phyloP scores from a whole-genome alignment of 2,113 vertebrate species.

The Aptenodytes forsteri region DNA sequence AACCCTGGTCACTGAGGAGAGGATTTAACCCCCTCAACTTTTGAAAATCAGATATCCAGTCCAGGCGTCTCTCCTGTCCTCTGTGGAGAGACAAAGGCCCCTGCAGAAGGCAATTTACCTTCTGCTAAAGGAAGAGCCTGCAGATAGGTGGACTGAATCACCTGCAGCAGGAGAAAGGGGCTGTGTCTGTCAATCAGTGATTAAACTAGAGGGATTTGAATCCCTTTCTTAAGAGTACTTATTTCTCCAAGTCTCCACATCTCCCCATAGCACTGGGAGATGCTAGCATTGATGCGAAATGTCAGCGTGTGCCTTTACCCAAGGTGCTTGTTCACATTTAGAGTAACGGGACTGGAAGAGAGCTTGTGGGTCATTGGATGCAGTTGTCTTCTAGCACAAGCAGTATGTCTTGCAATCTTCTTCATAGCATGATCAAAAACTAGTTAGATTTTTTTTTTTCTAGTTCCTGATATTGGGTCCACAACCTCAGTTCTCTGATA shows the following conservation, averaged over 20 bases:
- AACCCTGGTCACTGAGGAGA: neutral
- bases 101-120: neutral
- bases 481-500: neutral
- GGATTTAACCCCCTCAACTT: neutral
- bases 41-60: neutral
- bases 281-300: neutral
- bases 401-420: neutral
- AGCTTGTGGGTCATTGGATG: neutral
- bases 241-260: neutral
- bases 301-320: neutral
- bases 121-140: neutral
- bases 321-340: neutral
- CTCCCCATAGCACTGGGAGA: neutral
- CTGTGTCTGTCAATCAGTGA: neutral
- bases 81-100: neutral
- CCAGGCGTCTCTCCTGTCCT: neutral
- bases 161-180: neutral
- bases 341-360: neutral
- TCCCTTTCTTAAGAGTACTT: neutral
- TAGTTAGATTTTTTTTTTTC: neutral
- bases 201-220: neutral
- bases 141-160: neutral
- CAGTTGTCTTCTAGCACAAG: neutral
- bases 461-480: neutral
- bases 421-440: neutral